Base-by-base conservation (phyloP, 2,888 invertebrate species). In the Torymus texanus region DNA sequence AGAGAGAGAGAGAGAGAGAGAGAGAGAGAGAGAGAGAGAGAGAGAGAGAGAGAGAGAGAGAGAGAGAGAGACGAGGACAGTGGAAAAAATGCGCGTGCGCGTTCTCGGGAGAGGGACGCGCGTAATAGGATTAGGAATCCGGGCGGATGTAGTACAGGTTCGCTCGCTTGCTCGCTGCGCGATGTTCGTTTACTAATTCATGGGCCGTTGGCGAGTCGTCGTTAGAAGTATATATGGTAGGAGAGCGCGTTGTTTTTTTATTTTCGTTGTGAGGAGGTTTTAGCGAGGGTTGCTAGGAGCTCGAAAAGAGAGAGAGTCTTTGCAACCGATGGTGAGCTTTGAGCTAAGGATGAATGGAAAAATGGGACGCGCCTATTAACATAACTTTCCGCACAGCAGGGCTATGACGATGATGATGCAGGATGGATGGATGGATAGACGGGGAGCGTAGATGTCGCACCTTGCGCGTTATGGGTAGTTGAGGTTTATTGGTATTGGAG, bases 51-150 rank as follows among this genome's bases (percentile, higher is more conserved):
- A 24, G 24, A 24, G 24, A 29, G 29, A 29, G 29, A 29, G 2
- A 21, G 21, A 21, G 21, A 21, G 21, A 21, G 21, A 21, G 21
- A 21, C 21, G 21, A 21, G 21, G 21, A 21, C 21, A 2, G 21
- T 21, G 21, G 21, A 29, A 29, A 29, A 29, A 29, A 29, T 3
- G 29, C 29, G 29, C 29, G 29, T 29, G 29, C 29, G 29, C 21
- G 21, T 21, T 21, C 5, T 29, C 29, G 16, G 18, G 10, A 51
- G 61, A 67, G 74, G 74, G 74, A 76, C 24, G 65, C 56, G 29
- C 58, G 29, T 81, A 81, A 81, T 81, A 81, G 81, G 81, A 81
- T 81, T 81, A 81, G 78, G 14, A 80, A 71, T 77, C 61, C 68
- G 29, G 70, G 68, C 63, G 61, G 65, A 80, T 77, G 75, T 78